These are phyloP conservation scores for Actias luna DNA, from an alignment of 2,888 invertebrate genomes.

Conservation along the genomic window DNA sequence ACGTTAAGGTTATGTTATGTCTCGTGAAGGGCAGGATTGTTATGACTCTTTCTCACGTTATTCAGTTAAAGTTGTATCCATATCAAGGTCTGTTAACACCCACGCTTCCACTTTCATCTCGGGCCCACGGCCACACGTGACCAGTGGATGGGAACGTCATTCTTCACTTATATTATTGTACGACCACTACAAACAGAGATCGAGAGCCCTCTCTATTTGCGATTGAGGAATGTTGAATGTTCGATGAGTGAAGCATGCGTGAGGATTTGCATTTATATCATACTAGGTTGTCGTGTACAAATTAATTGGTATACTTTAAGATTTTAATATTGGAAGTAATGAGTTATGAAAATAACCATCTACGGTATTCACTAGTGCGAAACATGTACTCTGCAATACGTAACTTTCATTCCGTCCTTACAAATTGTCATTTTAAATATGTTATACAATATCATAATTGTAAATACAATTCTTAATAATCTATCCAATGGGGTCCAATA, in stretches of 20 bases:
- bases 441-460: no score
- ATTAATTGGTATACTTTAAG: slow-evolving; percentile 43
- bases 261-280: slow-evolving; percentile 64
- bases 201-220: slow-evolving; percentile 48
- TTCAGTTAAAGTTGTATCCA: slow-evolving; percentile 43
- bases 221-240: slow-evolving; percentile 47
- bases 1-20: slow-evolving; percentile 6
- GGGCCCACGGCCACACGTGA: slow-evolving; percentile 66
- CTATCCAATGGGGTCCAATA: no score
- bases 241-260: slow-evolving; percentile 49
- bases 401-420: no score
- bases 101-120: slow-evolving; percentile 75
- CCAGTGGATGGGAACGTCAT: slow-evolving; percentile 57
- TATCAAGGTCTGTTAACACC: slow-evolving; percentile 51
- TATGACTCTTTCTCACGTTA: slow-evolving; percentile 60
- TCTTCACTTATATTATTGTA: slow-evolving; percentile 39
- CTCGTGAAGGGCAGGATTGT: slow-evolving; percentile 44
- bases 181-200: slow-evolving; percentile 42
- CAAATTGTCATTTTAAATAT: no score
- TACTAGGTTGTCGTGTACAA: slow-evolving; percentile 51
- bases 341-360: neutral
- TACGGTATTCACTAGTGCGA: no score
- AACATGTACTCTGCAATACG: no score
- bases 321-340: slow-evolving; percentile 42
- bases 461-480: no score